Evolutionary conservation across 2,888 invertebrate genomes (phyloP).

Genomic region (Papilio demoleus): DNA sequence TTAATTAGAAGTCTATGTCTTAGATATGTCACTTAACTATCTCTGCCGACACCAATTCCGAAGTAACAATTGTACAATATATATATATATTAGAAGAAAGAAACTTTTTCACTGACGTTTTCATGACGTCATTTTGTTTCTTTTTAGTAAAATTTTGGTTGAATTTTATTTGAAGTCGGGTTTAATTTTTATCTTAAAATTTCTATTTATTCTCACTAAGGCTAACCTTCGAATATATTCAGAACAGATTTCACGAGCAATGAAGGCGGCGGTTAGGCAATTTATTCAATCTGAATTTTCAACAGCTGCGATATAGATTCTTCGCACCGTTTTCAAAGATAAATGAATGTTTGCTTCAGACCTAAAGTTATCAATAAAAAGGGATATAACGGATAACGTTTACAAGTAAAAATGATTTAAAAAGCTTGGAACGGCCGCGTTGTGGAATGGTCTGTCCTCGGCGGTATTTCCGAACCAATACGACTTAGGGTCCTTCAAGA

Average conservation of each 20-base stretch:
- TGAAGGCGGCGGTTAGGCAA: conserved; percentile 3
- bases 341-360: conserved; percentile 6
- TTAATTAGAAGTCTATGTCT: too few species aligned
- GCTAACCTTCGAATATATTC: not conserved
- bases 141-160: too few species aligned
- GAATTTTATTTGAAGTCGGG: not conserved
- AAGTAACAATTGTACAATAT: too few species aligned
- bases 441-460: too few species aligned
- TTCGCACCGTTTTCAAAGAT: conserved; percentile 1
- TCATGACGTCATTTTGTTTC: too few species aligned
- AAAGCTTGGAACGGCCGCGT: too few species aligned
- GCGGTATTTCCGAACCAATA: too few species aligned
- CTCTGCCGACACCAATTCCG: too few species aligned
- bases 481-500: too few species aligned
- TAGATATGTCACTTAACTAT: too few species aligned
- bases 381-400: not conserved
- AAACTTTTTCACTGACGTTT: too few species aligned
- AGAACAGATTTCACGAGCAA: conserved; percentile 7
- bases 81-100: too few species aligned
- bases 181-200: not conserved
- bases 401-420: not conserved
- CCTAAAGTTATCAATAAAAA: conserved; percentile 4
- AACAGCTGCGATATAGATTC: conserved; percentile 12
- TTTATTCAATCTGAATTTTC: conserved; percentile 19
- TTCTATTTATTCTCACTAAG: not conserved